A percentile compares a stretch with the other conserved stretches of the same genome.
These are phyloP conservation scores for Clunio marinus DNA, from an alignment of 2,888 invertebrate species.

Conservation along the genomic window DNA sequence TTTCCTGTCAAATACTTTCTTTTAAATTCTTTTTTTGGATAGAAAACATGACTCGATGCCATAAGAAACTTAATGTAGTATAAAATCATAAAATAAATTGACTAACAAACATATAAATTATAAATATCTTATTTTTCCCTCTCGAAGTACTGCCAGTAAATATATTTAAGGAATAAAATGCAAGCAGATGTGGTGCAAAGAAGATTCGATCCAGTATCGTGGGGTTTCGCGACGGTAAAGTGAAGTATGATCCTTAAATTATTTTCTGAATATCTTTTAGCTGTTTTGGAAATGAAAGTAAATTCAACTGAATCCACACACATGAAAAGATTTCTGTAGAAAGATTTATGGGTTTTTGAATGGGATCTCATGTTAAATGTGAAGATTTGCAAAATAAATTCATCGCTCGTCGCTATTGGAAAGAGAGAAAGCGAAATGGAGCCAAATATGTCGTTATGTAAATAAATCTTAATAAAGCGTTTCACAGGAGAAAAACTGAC, in stretches of 20 bases:
- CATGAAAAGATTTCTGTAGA: not conserved
- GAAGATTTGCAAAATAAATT: slow-evolving; percentile 35
- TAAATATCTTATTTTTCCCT: not conserved
- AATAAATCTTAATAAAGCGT: slow-evolving; percentile 32
- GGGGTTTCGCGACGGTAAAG: too few relatives aligned
- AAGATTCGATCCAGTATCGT: too few relatives aligned
- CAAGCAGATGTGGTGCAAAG: not conserved
- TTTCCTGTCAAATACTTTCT: too few relatives aligned
- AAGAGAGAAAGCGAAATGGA: slow-evolving; percentile 29
- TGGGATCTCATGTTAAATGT: slow-evolving; percentile 35
- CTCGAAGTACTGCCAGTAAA: not conserved
- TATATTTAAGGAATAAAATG: not conserved
- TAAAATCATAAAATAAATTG: not conserved
- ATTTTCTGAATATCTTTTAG: slow-evolving; percentile 33
- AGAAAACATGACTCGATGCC: too few relatives aligned
- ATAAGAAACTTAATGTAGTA: not conserved
- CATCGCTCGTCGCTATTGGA: slow-evolving; percentile 13
- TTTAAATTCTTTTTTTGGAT: too few relatives aligned
- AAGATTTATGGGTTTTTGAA: slow-evolving; percentile 38
- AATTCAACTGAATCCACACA: not conserved
- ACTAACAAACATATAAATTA: not conserved
- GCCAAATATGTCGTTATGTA: slow-evolving; percentile 39
- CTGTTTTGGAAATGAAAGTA: slow-evolving; percentile 13
- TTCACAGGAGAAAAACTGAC: not conserved
- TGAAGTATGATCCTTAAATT: slow-evolving; percentile 25